Evolutionary conservation across 2,797 vertebrate genomes (phyloP).

Genomic region (Enteromius anoplus): DNA sequence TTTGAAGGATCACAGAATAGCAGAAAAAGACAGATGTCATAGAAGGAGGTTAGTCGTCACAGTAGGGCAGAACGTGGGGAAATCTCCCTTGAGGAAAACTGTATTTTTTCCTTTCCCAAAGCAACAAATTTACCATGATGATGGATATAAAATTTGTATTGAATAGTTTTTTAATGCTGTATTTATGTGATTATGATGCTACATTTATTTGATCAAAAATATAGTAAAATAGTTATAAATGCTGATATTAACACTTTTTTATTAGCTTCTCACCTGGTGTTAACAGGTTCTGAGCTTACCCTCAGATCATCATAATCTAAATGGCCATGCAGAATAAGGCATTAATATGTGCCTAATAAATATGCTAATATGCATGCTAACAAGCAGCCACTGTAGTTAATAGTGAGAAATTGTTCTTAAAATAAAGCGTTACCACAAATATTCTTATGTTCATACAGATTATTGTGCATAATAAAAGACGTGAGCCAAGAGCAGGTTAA

Average conservation of each 20-base stretch:
- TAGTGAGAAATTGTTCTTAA: no score
- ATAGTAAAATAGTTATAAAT: neutral
- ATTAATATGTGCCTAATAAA: no score
- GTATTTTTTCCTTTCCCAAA: neutral
- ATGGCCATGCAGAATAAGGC: no score
- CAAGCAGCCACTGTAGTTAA: no score
- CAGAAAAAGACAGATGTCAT: conserved; percentile 27
- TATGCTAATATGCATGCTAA: no score
- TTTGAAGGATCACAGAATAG: conserved; percentile 19
- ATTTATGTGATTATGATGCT: neutral
- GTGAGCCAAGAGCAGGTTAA: conserved; percentile 12
- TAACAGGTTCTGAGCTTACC: neutral
- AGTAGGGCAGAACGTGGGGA: neutral
- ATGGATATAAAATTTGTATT: neutral
- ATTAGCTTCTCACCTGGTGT: neutral
- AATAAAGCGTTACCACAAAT: no score
- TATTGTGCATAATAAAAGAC: neutral
- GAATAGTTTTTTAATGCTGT: neutral
- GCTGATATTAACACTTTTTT: neutral
- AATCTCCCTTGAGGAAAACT: neutral
- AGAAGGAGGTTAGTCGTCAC: neutral
- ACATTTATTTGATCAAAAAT: neutral
- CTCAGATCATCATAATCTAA: neutral
- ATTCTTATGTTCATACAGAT: neutral
- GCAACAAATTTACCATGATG: neutral